Conservation (phyloP, 2,797 vertebrate genomes). For the Salmo trutta region DNA sequence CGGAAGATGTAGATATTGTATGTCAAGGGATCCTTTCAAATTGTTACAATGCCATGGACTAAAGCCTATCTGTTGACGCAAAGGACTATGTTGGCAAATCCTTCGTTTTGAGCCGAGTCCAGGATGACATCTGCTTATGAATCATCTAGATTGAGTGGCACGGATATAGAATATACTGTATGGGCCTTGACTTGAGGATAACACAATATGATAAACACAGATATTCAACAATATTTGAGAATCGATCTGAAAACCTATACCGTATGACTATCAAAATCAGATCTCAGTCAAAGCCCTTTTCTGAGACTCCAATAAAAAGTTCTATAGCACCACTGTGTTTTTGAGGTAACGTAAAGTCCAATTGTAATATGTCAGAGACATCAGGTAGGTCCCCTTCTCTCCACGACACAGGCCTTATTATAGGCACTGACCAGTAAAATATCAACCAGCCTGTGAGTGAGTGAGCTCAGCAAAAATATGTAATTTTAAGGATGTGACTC, state of each 20-base stretch:
- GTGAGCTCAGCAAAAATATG: conserved; percentile 77
- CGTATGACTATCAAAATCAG: too few relatives aligned
- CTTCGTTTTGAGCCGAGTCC: conserved; percentile 22
- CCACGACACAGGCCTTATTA: conserved; percentile 65
- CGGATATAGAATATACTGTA: conserved; percentile 9
- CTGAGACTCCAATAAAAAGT: too few relatives aligned
- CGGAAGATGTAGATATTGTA: neutral
- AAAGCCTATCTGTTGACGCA: neutral
- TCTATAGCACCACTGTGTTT: conserved; percentile 24
- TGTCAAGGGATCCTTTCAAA: neutral
- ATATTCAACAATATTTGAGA: too few relatives aligned
- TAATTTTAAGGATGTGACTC: conserved; percentile 77
- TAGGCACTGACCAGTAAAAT: conserved; percentile 78
- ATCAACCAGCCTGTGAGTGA: conserved; percentile 67
- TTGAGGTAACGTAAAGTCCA: conserved; percentile 67
- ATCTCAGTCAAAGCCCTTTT: too few relatives aligned
- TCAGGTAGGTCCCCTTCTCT: conserved; percentile 68
- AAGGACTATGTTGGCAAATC: neutral
- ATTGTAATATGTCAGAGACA: conserved; percentile 75
- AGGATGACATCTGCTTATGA: conserved; percentile 32
- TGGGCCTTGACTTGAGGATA: conserved; percentile 4
- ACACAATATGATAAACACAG: neutral
- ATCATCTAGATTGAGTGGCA: conserved; percentile 12
- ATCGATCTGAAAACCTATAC: too few relatives aligned
- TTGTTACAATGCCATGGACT: neutral